Evolutionary conservation across 2,797 vertebrate species (phyloP), one percentile per base, ranked within the genome.

Genomic region (Enteromius trimaculatus): DNA sequence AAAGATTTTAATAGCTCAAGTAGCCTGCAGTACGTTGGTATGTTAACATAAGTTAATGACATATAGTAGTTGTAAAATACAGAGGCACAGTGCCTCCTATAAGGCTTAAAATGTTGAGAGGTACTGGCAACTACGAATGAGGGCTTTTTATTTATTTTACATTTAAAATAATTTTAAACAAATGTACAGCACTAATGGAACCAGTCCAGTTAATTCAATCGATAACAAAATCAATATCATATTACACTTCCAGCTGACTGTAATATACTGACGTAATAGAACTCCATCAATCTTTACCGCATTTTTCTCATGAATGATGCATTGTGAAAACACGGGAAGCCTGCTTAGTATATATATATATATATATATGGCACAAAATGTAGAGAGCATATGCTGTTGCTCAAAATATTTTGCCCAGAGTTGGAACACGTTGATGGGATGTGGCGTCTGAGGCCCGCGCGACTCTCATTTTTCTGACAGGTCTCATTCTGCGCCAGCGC

Each of bases 401-500:
- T 47, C 82, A 39, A 71, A 37, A 78, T 44, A 71, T 72, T 80
- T 76, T 21, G 79, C 84, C 76, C 78, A 83, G 76, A 84, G 81
- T 80, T 85, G 79, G 31, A 75, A 80, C 74, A 58, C 29, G 64
- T 65, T 87, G 85, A 87, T 80, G 74, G 79, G 84, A 90, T 87
- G 69, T 87, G 90, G 81, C 86, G 49, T 84, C 60, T 79, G 62
- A 74, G 60, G 44, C 68, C 80, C 26, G 42, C 26, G 10, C 26
- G 60, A 65, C 39, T 49, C 60, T 82, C 65, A 5, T 77, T 44
- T 60, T 60, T 83, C 39, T 86, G 84, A 87, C 78, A 77, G 62
- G 77, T 39, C 68, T 82, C 86, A 86, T 76, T 80, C 82, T 86
- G 89, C 85, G 82, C 86, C 89, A 88, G 86, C 87, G 85, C 88